A percentile compares a stretch with the other conserved stretches of the same genome.
phyloP scores from a whole-genome alignment of 2,113 vertebrate genomes.

The Tachycineta bicolor region DNA sequence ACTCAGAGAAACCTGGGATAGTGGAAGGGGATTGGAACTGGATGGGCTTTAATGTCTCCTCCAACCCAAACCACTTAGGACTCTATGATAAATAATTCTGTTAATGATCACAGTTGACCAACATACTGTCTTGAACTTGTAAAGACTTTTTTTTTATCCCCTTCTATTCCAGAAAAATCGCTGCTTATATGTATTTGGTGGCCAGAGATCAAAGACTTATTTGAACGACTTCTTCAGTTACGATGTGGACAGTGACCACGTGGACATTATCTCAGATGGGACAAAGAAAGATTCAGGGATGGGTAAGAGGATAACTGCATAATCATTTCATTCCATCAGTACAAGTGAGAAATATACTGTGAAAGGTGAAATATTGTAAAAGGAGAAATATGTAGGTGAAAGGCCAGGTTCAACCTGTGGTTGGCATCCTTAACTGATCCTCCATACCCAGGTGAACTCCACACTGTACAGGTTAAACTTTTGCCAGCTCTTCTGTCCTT shows the following conservation, averaged over 20 bases:
- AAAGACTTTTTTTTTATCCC: background rate
- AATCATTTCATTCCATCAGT: background rate
- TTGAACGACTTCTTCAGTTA: conserved; percentile 99
- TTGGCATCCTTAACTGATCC: background rate
- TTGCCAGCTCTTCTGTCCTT: background rate
- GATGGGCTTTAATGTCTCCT: background rate
- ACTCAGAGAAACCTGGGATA: rapidly evolving
- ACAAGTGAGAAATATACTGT: background rate
- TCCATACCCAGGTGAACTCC: background rate
- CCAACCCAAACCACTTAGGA: background rate
- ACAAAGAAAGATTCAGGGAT: conserved; percentile 99
- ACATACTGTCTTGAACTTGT: background rate
- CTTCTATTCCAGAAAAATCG: conserved; percentile 87
- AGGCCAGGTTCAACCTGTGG: background rate
- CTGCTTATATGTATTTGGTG: conserved; percentile 95
- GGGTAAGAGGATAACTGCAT: conserved; percentile 79
- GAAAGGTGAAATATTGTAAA: background rate
- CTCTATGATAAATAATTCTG: background rate
- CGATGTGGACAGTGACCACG: conserved; percentile 94
- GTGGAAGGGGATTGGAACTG: background rate
- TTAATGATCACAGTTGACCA: background rate
- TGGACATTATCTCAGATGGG: conserved; percentile 98
- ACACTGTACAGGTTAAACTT: background rate
- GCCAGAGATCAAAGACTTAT: conserved; percentile 98
- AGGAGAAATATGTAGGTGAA: background rate